phyloP scores from a whole-genome alignment of 92 coral and sea anemone genomes.

The Micromussa lordhowensis region DNA sequence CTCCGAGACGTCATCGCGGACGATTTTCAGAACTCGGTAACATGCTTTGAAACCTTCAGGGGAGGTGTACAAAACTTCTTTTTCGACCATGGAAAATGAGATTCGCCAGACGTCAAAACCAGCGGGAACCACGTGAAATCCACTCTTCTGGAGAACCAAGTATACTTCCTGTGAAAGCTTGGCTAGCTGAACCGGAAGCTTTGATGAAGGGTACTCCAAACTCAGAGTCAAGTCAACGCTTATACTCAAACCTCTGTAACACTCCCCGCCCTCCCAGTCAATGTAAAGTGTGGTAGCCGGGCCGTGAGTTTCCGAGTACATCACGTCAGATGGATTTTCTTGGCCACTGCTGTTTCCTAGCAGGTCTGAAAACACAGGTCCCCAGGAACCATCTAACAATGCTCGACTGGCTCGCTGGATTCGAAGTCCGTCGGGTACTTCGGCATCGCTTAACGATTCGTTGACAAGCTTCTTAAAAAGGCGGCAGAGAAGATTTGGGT shows the following conservation, averaged over 20 bases:
- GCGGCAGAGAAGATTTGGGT: conserved; percentile 20
- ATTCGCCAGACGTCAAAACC: conserved; percentile 21
- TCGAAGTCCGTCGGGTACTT: conserved; percentile 3
- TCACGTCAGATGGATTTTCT: conserved; percentile 2
- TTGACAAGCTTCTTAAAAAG: conserved; percentile 29
- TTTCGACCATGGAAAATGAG: conserved; percentile 20
- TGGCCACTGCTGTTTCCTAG: conserved; percentile 8
- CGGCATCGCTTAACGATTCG: background rate
- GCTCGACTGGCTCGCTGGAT: conserved; percentile 11
- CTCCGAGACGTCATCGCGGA: background rate
- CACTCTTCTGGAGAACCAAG: background rate
- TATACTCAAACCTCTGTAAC: background rate
- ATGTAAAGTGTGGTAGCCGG: conserved; percentile 23
- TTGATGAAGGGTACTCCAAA: background rate
- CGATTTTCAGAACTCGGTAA: conserved; percentile 6
- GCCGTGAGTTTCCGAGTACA: conserved; percentile 23
- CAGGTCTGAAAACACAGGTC: conserved; percentile 7
- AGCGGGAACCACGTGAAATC: conserved; percentile 26
- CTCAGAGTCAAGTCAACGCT: conserved; percentile 11
- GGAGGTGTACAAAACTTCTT: background rate
- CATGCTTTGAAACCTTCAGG: conserved; percentile 27
- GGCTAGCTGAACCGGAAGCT: background rate
- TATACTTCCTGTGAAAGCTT: background rate
- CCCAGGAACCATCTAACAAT: conserved; percentile 24
- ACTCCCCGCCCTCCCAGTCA: conserved; percentile 15